phyloP scores from a whole-genome alignment of 2,797 vertebrate genomes.

The Alcedo atthis region DNA sequence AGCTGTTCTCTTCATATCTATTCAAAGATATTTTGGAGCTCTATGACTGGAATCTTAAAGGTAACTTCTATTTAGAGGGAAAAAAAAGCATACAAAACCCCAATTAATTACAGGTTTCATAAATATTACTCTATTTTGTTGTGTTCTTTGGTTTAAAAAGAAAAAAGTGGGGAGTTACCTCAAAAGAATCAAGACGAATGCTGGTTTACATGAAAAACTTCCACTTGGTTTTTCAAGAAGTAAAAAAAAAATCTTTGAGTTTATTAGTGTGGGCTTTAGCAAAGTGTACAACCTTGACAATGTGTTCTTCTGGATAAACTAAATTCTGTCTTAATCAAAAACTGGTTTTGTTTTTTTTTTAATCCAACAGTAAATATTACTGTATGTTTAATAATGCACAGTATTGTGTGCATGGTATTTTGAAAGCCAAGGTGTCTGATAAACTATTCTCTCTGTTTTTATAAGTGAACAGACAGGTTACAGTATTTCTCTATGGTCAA shows the following conservation, averaged over 20 bases:
- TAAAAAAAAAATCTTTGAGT: not conserved
- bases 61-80: constrained; percentile 64
- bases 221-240: not conserved
- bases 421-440: not conserved
- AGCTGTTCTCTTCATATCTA: constrained; percentile 91
- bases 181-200: not conserved
- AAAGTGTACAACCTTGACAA: not conserved
- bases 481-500: not conserved
- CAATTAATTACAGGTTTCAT: not conserved
- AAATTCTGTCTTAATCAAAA: not conserved
- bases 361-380: not conserved
- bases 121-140: not conserved
- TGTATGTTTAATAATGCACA: not conserved
- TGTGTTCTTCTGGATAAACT: not conserved
- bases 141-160: not conserved
- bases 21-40: constrained; percentile 97
- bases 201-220: not conserved
- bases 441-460: not conserved
- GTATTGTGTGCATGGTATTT: not conserved
- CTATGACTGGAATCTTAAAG: constrained; percentile 98
- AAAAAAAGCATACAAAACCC: not conserved
- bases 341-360: not conserved
- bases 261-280: not conserved
- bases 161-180: not conserved
- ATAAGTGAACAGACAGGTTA: not conserved